Evolutionary conservation across 2,113 vertebrate genomes (phyloP).

Genomic region (Callospermophilus lateralis): DNA sequence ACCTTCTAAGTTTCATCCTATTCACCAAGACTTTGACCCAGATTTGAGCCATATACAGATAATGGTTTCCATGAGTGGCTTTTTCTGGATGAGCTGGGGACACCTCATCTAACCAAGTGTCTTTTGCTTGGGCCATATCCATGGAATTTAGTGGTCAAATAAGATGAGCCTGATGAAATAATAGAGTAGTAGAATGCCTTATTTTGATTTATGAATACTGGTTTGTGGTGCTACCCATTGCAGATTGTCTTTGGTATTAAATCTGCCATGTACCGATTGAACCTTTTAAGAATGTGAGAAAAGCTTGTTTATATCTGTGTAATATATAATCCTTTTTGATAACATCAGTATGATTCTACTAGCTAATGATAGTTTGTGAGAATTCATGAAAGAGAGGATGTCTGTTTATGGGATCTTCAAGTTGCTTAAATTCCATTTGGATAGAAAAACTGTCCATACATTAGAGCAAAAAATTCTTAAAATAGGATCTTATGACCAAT

Average conservation of each 20-base stretch:
- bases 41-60: background rate
- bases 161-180: background rate
- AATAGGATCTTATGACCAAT: conserved; percentile 5
- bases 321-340: background rate
- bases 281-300: conserved; percentile 50
- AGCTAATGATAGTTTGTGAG: background rate
- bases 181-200: background rate
- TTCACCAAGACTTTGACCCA: background rate
- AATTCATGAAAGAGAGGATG: conserved; percentile 21
- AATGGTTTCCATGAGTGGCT: background rate
- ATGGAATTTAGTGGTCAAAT: background rate
- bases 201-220: background rate
- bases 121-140: background rate
- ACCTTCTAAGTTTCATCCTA: background rate
- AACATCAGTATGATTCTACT: conserved; percentile 31
- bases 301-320: background rate
- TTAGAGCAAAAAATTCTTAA: conserved; percentile 50
- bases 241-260: conserved; percentile 39
- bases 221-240: background rate
- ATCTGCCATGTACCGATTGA: background rate
- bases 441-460: background rate
- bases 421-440: conserved; percentile 35
- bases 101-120: background rate
- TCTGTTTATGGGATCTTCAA: background rate
- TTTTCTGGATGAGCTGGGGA: background rate